These are phyloP conservation scores for Sphaeramia orbicularis DNA, from an alignment of 2,797 vertebrate species.

Conservation along the genomic window DNA sequence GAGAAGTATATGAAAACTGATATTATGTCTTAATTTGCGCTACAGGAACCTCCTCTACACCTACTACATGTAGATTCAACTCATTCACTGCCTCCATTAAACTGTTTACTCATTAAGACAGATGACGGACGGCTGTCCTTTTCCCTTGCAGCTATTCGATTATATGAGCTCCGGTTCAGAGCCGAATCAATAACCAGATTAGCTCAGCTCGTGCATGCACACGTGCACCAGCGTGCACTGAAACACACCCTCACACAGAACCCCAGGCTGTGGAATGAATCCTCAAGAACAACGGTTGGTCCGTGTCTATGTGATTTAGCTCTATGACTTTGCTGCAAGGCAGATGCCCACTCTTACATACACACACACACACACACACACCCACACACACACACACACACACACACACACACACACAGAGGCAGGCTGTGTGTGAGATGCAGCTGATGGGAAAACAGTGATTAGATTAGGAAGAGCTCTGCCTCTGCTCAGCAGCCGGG, in stretches of 20 bases:
- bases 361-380: slow-evolving; percentile 22
- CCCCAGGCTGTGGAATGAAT: slow-evolving; percentile 70
- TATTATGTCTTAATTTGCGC: slow-evolving; percentile 31
- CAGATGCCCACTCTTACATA: slow-evolving; percentile 32
- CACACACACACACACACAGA: slow-evolving; percentile 20
- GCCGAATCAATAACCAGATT: slow-evolving; percentile 82
- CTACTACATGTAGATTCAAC: slow-evolving; percentile 57
- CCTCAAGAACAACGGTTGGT: slow-evolving; percentile 67
- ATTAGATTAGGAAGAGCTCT: slow-evolving; percentile 84
- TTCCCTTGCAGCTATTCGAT: slow-evolving; percentile 80
- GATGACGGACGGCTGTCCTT: slow-evolving; percentile 80
- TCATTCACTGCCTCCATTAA: slow-evolving; percentile 73
- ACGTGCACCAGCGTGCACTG: slow-evolving; percentile 28
- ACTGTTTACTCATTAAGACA: slow-evolving; percentile 79
- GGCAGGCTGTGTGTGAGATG: slow-evolving; percentile 69
- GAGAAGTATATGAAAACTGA: slow-evolving; percentile 27
- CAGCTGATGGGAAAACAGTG: slow-evolving; percentile 81
- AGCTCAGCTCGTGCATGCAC: slow-evolving; percentile 38
- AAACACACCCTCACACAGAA: slow-evolving; percentile 47
- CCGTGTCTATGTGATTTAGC: slow-evolving; percentile 72
- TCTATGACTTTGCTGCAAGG: slow-evolving; percentile 72
- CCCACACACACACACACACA: slow-evolving; percentile 24
- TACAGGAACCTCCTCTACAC: slow-evolving; percentile 50
- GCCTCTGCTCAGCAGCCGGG: slow-evolving; percentile 66
- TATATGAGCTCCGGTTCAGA: slow-evolving; percentile 78